Percentiles rank a stretch among this genome's conserved stretches.
Evolutionary conservation across 64 coral and sea anemone species (phyloP).

Genomic region (Montipora capricornis): DNA sequence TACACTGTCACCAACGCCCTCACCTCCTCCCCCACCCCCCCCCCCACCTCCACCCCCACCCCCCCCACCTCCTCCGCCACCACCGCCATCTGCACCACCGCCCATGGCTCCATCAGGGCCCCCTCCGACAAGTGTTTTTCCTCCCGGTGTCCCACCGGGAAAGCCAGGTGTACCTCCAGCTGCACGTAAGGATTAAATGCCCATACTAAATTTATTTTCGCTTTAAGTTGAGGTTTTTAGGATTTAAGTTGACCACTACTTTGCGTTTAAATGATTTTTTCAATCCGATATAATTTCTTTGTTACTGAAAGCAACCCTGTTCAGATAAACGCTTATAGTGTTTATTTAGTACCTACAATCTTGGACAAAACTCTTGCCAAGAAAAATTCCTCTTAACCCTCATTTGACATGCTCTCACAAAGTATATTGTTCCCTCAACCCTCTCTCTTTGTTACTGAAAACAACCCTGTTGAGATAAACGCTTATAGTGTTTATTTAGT

Average conservation of each 20-base stretch:
- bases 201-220: neutral
- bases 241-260: neutral
- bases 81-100: slow-evolving; percentile 11
- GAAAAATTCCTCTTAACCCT: no score
- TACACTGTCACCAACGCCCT: slow-evolving; percentile 15
- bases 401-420: no score
- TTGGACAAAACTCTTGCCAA: no score
- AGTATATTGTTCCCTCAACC: no score
- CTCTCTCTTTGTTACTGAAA: no score
- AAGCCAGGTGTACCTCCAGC: neutral
- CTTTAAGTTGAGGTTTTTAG: neutral
- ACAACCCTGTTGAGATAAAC: no score
- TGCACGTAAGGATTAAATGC: neutral
- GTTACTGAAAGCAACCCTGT: no score
- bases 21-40: slow-evolving; percentile 33
- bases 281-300: no score
- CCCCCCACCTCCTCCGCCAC: slow-evolving; percentile 32
- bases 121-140: neutral
- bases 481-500: no score
- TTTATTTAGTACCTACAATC: no score
- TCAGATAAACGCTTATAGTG: no score
- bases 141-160: neutral
- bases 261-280: no score
- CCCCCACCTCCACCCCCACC: neutral
- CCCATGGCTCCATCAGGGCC: neutral